Conservation (phyloP, 2,113 vertebrate species). For the Puma concolor region DNA sequence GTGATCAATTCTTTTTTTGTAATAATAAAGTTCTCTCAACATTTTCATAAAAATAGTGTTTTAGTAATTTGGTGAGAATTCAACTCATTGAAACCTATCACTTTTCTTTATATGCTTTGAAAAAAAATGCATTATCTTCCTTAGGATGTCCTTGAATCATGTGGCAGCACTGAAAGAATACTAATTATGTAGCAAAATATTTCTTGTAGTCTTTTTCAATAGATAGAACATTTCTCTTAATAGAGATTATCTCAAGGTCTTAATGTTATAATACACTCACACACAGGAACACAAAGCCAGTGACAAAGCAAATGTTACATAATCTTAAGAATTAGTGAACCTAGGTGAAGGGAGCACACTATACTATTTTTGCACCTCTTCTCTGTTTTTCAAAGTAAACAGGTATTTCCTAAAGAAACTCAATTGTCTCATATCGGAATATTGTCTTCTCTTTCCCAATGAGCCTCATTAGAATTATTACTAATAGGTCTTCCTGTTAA, state of each 20-base stretch:
- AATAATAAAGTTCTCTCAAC: not conserved
- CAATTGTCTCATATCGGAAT: not conserved
- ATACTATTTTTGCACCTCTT: not conserved
- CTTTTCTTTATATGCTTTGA: not conserved
- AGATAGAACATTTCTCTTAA: not conserved
- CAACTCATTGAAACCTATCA: slow-evolving; percentile 3
- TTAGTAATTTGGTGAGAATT: slow-evolving; percentile 42
- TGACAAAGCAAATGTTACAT: not conserved
- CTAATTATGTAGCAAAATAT: not conserved
- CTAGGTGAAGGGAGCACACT: not conserved
- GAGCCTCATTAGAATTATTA: slow-evolving; percentile 21
- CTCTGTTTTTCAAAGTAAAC: slow-evolving; percentile 14
- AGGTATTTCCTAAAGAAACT: slow-evolving; percentile 8
- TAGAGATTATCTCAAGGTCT: not conserved
- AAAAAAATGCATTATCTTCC: not conserved
- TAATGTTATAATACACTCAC: not conserved
- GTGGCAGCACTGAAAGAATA: not conserved
- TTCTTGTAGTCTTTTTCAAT: not conserved
- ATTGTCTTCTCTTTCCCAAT: not conserved
- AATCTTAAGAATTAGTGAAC: not conserved
- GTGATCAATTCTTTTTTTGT: not conserved
- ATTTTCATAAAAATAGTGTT: slow-evolving; percentile 21
- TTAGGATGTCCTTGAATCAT: not conserved
- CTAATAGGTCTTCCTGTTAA: slow-evolving; percentile 1
- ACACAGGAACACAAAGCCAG: not conserved